phyloP scores from a whole-genome alignment of 2,888 invertebrate species.

The Perithous albicinctus region DNA sequence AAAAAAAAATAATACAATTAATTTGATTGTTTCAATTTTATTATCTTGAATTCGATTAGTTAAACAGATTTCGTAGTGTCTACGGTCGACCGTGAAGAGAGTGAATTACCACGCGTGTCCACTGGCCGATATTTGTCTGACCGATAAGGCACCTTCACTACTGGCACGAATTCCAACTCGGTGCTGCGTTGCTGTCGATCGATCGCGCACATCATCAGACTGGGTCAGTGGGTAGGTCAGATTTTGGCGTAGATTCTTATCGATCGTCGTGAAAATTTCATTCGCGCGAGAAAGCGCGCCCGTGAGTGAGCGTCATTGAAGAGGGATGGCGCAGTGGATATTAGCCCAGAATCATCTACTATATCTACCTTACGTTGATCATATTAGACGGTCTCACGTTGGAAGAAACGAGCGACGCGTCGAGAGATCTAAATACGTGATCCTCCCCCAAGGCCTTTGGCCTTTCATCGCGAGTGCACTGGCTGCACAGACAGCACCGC shows the following conservation, averaged over 20 bases:
- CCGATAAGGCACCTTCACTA: conserved; percentile 43
- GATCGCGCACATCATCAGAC: neutral
- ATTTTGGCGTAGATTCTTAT: conserved; percentile 8
- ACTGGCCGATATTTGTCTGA: conserved; percentile 17
- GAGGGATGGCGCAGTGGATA: conserved; percentile 45
- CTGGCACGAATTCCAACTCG: conserved; percentile 3
- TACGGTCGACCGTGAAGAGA: neutral
- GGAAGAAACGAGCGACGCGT: neutral
- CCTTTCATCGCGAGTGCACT: conserved; percentile 74
- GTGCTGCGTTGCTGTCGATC: neutral
- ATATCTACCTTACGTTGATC: conserved; percentile 24
- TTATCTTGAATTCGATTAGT: too few species aligned
- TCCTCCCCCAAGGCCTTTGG: conserved; percentile 77
- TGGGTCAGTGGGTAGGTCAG: conserved; percentile 26
- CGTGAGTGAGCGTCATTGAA: neutral
- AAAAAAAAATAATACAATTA: too few species aligned
- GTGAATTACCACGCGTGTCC: conserved; percentile 5
- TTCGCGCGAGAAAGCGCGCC: neutral
- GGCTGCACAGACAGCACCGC: conserved; percentile 44
- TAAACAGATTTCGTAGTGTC: too few species aligned
- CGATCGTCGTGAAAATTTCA: neutral
- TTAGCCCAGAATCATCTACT: conserved; percentile 15
- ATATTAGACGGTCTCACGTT: conserved; percentile 14
- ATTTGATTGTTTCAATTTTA: too few species aligned
- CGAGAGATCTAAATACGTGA: conserved; percentile 38